A percentile compares a stretch with the other conserved stretches of the same genome.
These are phyloP conservation scores for Lordiphosa stackelbergi DNA, from an alignment of 1,140 invertebrate species.

Conservation along the genomic window DNA sequence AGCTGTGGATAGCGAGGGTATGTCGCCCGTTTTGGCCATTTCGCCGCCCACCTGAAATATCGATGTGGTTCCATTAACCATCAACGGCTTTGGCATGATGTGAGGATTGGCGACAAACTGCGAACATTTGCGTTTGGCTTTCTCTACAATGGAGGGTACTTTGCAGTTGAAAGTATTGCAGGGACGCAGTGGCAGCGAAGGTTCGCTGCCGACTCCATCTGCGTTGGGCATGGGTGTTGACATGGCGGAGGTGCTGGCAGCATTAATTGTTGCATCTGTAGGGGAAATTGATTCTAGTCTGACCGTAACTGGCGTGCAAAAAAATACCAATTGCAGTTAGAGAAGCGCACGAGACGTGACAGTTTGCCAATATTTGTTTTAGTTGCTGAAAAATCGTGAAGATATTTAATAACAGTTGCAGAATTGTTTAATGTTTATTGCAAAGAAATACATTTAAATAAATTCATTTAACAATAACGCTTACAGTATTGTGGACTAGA, in stretches of 20 bases:
- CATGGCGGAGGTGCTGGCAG: neutral
- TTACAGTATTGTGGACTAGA: too few relatives aligned
- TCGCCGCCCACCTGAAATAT: constrained; percentile 57
- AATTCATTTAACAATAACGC: too few relatives aligned
- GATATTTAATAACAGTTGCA: too few relatives aligned
- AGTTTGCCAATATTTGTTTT: too few relatives aligned
- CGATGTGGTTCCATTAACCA: constrained; percentile 53
- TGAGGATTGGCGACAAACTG: constrained; percentile 50
- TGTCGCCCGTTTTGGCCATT: constrained; percentile 50
- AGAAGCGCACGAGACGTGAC: too few relatives aligned
- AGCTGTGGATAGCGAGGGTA: constrained; percentile 22
- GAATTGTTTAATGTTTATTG: too few relatives aligned
- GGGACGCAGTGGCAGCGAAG: constrained; percentile 19
- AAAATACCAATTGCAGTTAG: too few relatives aligned
- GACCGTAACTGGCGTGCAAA: too few relatives aligned
- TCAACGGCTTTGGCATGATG: constrained; percentile 52
- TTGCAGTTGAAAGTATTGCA: constrained; percentile 48
- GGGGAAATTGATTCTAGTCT: too few relatives aligned
- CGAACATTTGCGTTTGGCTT: constrained; percentile 51
- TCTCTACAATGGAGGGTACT: constrained; percentile 48
- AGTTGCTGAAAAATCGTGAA: too few relatives aligned
- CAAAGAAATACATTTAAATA: too few relatives aligned
- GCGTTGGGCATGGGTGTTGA: neutral
- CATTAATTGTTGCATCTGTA: constrained; percentile 10
- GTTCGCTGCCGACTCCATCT: neutral